Evolutionary conservation across 2,888 invertebrate species (phyloP), one percentile per base, ranked within the genome.

Genomic region (Ariolimax columbianus): DNA sequence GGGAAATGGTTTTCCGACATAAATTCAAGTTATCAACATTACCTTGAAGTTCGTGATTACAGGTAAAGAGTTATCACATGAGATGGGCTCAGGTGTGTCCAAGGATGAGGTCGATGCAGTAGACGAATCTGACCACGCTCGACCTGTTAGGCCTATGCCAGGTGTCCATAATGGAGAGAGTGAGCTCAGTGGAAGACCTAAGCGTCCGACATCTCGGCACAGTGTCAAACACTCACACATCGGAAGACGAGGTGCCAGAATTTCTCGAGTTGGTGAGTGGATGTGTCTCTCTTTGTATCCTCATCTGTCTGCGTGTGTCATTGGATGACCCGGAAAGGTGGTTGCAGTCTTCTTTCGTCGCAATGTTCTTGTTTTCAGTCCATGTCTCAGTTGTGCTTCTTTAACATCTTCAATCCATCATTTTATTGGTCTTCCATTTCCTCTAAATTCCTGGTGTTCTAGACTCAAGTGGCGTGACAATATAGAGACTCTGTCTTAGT

Each of bases 81-180:
- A n/a, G 19, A 92, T 92, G 92, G 92, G 92, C 47, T 79, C 89
- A 11, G 91, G 89, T 17, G 91, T 90, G 51, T 91, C 92, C 51
- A 89, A 86, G 43, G 91, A 91, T 38, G 90, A 90, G 40, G 90
- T 90, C 86, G 87, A 89, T 81, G 81, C 88, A 55, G 88, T 84
- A 3, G 89, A 87, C 0, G 89, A 90, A 82, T 68, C 77, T 63
- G 84, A 80, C 30, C 82, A 75, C 51, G 85, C 83, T 26, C 40
- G 82, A 51, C 63, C 87, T 85, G 66, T 85, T 83, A 66, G 86
- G 82, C 55, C 86, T 77, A 73, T 84, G 85, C 72, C 86, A 81
- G 59, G 87, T 84, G 84, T 47, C 84, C 38, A 88, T 87, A 88
- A 87, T 85, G 81, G 81, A 80, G 36, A 63, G 23, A 82, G 79